These are phyloP conservation scores for Theodoxus fluviatilis DNA, from an alignment of 2,888 invertebrate genomes.

Conservation along the genomic window DNA sequence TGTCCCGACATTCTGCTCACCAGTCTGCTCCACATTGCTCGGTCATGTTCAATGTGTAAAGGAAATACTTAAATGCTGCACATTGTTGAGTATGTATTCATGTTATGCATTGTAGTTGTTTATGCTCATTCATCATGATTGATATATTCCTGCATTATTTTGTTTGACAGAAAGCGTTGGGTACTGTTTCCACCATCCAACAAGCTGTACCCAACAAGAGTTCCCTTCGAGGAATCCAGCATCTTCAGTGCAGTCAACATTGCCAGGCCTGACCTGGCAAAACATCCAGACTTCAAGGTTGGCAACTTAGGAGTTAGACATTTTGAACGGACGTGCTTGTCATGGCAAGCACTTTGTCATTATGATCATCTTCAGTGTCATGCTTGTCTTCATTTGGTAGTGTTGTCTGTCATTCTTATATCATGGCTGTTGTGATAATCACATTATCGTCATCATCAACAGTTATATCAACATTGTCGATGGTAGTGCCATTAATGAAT, in stretches of 20 bases:
- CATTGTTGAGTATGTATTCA: background rate
- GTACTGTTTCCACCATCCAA: slow-evolving; percentile 83
- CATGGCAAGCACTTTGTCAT: background rate
- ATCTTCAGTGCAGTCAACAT: slow-evolving; percentile 72
- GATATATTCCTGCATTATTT: background rate
- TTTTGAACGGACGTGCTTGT: background rate
- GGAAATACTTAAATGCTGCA: too few species aligned
- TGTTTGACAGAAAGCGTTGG: slow-evolving; percentile 82
- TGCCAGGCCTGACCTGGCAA: slow-evolving; percentile 68
- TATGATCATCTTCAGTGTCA: background rate
- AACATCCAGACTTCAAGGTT: slow-evolving; percentile 55
- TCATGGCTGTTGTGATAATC: too few species aligned
- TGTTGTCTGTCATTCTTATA: too few species aligned
- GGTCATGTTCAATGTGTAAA: too few species aligned
- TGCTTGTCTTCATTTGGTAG: too few species aligned
- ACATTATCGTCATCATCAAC: too few species aligned
- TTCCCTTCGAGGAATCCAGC: slow-evolving; percentile 97
- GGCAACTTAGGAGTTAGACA: background rate
- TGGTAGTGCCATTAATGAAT: too few species aligned
- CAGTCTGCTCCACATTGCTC: too few species aligned
- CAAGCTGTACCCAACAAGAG: slow-evolving; percentile 77
- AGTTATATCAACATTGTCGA: too few species aligned
- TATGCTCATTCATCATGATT: background rate
- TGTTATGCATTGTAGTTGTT: background rate
- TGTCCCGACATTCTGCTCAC: too few species aligned